Conservation (phyloP, 2,888 invertebrate species). For the Hanleya hanleyi region DNA sequence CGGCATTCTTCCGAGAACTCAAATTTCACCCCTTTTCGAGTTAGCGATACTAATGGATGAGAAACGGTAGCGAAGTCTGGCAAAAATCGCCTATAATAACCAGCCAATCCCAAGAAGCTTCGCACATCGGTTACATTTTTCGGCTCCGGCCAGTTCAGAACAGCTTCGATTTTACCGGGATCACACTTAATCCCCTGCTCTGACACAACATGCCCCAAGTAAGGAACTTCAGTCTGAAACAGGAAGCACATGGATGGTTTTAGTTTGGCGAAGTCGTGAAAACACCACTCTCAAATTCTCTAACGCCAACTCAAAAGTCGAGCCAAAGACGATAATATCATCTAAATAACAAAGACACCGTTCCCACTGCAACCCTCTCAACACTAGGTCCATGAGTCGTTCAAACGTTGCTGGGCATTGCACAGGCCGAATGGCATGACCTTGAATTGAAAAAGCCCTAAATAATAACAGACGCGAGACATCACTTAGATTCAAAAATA, state of each 20-base stretch:
- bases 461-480: no score
- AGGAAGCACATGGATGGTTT: constrained; percentile 46
- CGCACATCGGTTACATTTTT: constrained; percentile 17
- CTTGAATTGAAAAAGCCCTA: no score
- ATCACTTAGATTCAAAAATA: no score
- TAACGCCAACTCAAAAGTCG: no score
- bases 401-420: no score
- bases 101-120: constrained; percentile 16
- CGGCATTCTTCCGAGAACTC: constrained; percentile 29
- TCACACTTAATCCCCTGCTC: constrained; percentile 15
- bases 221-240: constrained; percentile 20
- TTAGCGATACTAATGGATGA: constrained; percentile 10
- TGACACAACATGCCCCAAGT: constrained; percentile 23
- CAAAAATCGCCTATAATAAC: constrained; percentile 34
- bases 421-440: no score
- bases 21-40: constrained; percentile 24
- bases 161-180: constrained; percentile 6
- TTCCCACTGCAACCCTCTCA: no score
- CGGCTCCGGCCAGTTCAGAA: neutral
- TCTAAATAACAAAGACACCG: no score
- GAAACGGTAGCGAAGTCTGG: neutral
- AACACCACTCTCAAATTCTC: no score
- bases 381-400: no score
- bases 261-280: no score
- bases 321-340: no score